A percentile compares a stretch with the other conserved stretches of the same genome.
These are phyloP conservation scores for Nephrotoma guestfalica DNA, from an alignment of 2,888 invertebrate genomes.

Conservation along the genomic window DNA sequence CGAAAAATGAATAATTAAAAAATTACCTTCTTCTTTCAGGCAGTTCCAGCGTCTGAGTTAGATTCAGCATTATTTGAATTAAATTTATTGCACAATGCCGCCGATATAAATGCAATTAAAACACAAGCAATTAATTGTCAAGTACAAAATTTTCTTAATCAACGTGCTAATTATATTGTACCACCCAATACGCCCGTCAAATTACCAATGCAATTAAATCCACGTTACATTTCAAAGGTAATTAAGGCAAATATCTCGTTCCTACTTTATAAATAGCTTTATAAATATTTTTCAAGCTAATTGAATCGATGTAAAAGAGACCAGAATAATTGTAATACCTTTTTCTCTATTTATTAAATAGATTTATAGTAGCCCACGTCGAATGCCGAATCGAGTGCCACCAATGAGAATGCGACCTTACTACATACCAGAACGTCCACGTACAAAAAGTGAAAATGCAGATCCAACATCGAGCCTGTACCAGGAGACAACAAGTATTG, in stretches of 20 bases:
- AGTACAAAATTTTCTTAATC: background rate
- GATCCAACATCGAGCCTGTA: conserved; percentile 21
- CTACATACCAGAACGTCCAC: conserved; percentile 39
- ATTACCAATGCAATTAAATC: conserved; percentile 37
- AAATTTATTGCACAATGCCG: background rate
- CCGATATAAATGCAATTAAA: background rate
- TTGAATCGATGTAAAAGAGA: background rate
- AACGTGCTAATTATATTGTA: background rate
- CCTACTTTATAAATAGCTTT: background rate
- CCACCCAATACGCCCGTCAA: conserved; percentile 2
- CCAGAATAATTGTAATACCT: background rate
- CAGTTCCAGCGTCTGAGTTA: background rate
- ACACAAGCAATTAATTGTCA: background rate
- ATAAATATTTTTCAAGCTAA: background rate
- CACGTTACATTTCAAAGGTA: conserved; percentile 46
- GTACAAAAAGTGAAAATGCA: conserved; percentile 48
- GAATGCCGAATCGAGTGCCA: conserved; percentile 26
- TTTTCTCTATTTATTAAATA: background rate
- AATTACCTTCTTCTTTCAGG: background rate
- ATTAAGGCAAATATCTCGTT: background rate
- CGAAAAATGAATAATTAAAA: background rate
- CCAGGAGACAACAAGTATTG: conserved; percentile 7
- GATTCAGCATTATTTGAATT: background rate
- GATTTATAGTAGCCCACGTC: conserved; percentile 6
- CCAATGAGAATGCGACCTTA: conserved; percentile 34